Evolutionary conservation across 2,797 vertebrate species (phyloP), one percentile per base, ranked within the genome.

Genomic region (Borostomias antarcticus): DNA sequence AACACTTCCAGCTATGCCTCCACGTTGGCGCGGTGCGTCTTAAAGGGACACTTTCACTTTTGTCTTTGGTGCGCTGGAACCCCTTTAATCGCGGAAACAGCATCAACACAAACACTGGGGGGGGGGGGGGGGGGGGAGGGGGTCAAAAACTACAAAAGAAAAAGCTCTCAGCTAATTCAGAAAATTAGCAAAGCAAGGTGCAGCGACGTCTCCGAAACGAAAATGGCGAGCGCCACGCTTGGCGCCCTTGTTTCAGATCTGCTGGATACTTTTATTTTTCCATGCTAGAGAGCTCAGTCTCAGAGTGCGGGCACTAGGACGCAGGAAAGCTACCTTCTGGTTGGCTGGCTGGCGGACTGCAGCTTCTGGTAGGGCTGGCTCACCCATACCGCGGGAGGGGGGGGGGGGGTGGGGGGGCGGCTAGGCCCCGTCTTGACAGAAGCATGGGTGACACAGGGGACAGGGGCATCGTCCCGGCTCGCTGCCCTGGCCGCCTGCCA

Each of bases 271-370:
- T 91, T 90, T 66, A 75, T 81, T 89, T 86, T 83, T 88, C 85
- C 79, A 88, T 88, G 87, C 87, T 85, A 87, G 85, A 88, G 86
- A 87, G 82, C 85, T 82, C 75, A 80, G 84, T 84, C 89, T 90
- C 82, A 85, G 81, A 89, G 83, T 82, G 75, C 88, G 85, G 94
- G 94, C 90, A 91, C 87, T 82, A 91, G 90, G 94, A 92, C 80
- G 82, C 91, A 93, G 90, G 91, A 93, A 90, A 94, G 92, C 91
- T 94, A 95, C 93, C 91, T 88, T 84, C 86, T 83, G 86, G 80
- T 78, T 79, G 75, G 80, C 79, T 79, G 75, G 80, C 78, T 79
- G 75, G 80, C 79, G 78, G 75, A 82, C 76, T 75, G 70, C 82
- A 74, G 79, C 80, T 79, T n/a, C 77, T 73, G 74, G 79, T 69